A percentile compares a stretch with the other conserved stretches of the same genome.
Evolutionary conservation across 2,888 invertebrate species (phyloP).

Genomic region (Pyrrhosoma nymphula): DNA sequence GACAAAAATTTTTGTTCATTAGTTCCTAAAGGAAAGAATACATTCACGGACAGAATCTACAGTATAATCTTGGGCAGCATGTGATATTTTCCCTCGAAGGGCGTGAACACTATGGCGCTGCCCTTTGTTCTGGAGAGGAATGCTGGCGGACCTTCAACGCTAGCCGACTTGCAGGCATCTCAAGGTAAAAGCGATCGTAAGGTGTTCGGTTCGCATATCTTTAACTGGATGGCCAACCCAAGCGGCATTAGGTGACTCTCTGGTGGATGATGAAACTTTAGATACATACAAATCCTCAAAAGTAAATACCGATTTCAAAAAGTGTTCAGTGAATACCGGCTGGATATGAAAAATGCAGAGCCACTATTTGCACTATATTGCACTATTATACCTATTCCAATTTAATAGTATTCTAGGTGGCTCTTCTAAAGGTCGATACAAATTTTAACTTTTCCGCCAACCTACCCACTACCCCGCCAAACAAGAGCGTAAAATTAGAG

Average conservation of each 20-base stretch:
- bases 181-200: neutral
- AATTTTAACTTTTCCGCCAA: too few relatives aligned
- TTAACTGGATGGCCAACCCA: neutral
- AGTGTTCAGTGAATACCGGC: too few relatives aligned
- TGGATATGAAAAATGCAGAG: too few relatives aligned
- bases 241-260: neutral
- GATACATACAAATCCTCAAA: neutral
- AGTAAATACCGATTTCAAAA: neutral
- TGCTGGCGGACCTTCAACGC: slow-evolving; percentile 4
- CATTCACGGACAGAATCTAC: too few relatives aligned
- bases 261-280: neutral
- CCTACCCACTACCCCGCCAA: too few relatives aligned
- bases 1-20: too few relatives aligned
- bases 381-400: too few relatives aligned
- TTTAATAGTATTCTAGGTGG: too few relatives aligned
- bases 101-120: slow-evolving; percentile 4
- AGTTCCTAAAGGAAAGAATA: neutral
- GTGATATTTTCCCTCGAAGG: neutral
- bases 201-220: slow-evolving; percentile 8
- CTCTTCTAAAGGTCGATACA: too few relatives aligned
- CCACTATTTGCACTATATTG: too few relatives aligned
- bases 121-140: slow-evolving; percentile 8
- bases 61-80: neutral
- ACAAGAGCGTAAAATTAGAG: too few relatives aligned
- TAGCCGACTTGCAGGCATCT: neutral